These are phyloP conservation scores for Aphodius granarius DNA, from an alignment of 2,888 invertebrate genomes.

Conservation along the genomic window DNA sequence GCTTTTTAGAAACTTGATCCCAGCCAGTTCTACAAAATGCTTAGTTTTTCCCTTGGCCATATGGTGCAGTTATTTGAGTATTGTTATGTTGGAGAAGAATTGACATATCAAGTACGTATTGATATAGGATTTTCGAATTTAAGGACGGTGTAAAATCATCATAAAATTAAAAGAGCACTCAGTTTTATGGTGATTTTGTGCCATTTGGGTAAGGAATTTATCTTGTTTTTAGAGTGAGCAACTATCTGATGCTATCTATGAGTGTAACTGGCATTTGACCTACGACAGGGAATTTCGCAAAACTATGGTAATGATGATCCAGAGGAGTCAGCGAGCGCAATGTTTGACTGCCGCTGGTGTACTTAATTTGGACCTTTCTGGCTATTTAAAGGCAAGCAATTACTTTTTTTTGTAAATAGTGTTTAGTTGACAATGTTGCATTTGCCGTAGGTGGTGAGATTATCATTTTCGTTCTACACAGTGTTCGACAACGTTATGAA, in stretches of 20 bases:
- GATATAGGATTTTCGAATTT: no score
- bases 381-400: constrained; percentile 32
- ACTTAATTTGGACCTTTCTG: constrained; percentile 30
- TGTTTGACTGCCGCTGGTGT: constrained; percentile 31
- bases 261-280: constrained; percentile 25
- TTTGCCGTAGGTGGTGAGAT: constrained; percentile 20
- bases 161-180: not conserved
- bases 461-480: constrained; percentile 27
- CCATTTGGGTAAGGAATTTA: no score
- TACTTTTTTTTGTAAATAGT: not conserved
- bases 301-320: constrained; percentile 27
- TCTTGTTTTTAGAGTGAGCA: constrained; percentile 26
- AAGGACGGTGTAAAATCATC: no score
- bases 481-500: constrained; percentile 18
- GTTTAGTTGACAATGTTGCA: not conserved
- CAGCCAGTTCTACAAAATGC: constrained; percentile 18
- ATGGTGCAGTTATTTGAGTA: constrained; percentile 18
- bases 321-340: constrained; percentile 24
- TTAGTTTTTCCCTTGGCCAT: constrained; percentile 15
- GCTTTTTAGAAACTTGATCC: constrained; percentile 13
- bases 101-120: constrained; percentile 15
- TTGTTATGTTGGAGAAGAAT: constrained; percentile 22
- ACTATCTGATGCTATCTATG: constrained; percentile 23
- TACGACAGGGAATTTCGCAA: constrained; percentile 23
- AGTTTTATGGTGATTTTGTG: not conserved